Evolutionary conservation across 1,140 invertebrate species (phyloP).

Genomic region (Luehdorfia chinensis): DNA sequence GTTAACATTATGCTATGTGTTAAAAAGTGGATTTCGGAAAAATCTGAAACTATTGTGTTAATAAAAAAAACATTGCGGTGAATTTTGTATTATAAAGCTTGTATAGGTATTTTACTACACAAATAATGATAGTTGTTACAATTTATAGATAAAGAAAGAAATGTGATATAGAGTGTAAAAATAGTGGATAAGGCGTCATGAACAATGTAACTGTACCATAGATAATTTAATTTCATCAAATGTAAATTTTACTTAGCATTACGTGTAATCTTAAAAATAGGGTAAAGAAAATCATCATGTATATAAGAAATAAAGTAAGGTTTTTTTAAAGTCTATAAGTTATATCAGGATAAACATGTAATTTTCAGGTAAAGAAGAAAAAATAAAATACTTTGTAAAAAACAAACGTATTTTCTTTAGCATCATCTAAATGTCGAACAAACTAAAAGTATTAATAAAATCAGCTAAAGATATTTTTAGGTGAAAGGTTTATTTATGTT

Average conservation of each 20-base stretch:
- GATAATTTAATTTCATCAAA: slow-evolving; percentile 1
- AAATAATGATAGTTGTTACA: slow-evolving; percentile 19
- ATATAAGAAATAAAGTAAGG: slow-evolving; percentile 68
- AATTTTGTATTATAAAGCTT: slow-evolving; percentile 10
- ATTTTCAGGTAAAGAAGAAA: slow-evolving; percentile 25
- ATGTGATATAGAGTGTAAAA: slow-evolving; percentile 76
- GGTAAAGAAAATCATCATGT: slow-evolving; percentile 40
- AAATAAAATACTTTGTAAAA: slow-evolving; percentile 72
- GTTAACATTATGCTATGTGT: slow-evolving; percentile 1
- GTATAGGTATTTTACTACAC: slow-evolving; percentile 21
- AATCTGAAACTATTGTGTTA: not conserved
- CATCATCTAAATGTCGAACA: too few relatives aligned
- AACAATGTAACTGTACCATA: slow-evolving; percentile 43
- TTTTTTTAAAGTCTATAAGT: slow-evolving; percentile 75
- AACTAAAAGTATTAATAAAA: too few relatives aligned
- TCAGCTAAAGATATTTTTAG: too few relatives aligned
- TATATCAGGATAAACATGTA: slow-evolving; percentile 51
- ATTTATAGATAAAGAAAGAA: slow-evolving; percentile 62
- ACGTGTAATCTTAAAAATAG: slow-evolving; percentile 30
- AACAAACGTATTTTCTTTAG: too few relatives aligned
- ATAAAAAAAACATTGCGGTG: not conserved
- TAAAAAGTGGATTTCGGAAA: slow-evolving; percentile 7
- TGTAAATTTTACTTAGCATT: slow-evolving; percentile 9
- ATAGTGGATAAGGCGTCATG: slow-evolving; percentile 56
- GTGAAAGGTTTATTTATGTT: too few relatives aligned